A percentile compares a stretch with the other conserved stretches of the same genome.
Evolutionary conservation across 2,797 vertebrate species (phyloP).

Genomic region (Anguilla marmorata): DNA sequence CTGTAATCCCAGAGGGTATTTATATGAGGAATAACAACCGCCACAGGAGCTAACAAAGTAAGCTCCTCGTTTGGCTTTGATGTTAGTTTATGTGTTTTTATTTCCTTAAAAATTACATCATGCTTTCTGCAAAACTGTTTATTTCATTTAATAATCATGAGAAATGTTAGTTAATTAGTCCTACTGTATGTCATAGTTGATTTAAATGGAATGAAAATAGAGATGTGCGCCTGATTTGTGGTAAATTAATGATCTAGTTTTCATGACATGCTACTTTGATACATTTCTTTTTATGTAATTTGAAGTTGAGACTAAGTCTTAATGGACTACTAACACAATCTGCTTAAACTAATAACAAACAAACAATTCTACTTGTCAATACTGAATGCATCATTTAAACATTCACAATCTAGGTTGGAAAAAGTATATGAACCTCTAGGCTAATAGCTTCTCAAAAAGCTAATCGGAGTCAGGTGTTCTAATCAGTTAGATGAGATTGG

Average conservation of each 20-base stretch:
- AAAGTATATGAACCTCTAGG: too few relatives aligned
- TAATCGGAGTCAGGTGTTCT: too few relatives aligned
- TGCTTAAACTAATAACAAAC: too few relatives aligned
- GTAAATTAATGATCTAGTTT: background rate
- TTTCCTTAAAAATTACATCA: background rate
- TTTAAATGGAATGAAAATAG: background rate
- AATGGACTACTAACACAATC: too few relatives aligned
- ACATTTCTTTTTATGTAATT: background rate
- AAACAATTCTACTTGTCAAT: too few relatives aligned
- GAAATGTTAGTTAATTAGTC: background rate
- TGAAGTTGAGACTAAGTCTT: background rate
- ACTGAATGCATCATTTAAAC: too few relatives aligned
- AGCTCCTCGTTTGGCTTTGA: conserved; percentile 11
- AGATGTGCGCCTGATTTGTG: background rate
- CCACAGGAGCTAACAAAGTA: conserved; percentile 16
- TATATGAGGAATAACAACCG: background rate
- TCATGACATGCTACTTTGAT: background rate
- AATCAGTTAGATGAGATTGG: too few relatives aligned
- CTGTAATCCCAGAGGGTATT: conserved; percentile 6
- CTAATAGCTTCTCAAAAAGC: too few relatives aligned
- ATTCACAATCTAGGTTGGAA: too few relatives aligned
- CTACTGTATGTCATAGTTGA: background rate
- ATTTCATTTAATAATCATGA: background rate
- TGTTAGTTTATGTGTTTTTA: conserved; percentile 8
- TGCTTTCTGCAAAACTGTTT: background rate